Evolutionary conservation across 1,140 invertebrate genomes (phyloP).

Genomic region (Pachypeltis micranthus): DNA sequence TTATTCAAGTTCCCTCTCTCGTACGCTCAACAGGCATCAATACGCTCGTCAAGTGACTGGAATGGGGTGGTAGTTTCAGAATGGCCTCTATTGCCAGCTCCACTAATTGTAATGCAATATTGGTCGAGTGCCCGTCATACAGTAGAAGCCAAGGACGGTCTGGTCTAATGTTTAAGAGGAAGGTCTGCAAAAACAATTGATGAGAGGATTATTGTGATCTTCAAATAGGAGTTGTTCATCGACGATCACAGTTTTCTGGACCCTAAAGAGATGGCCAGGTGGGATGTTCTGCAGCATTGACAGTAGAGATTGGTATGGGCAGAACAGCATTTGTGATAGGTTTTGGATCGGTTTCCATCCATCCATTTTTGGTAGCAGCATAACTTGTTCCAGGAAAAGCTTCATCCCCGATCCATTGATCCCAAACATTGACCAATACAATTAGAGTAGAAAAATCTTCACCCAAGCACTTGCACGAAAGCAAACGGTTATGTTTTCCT

Average conservation of each 20-base stretch:
- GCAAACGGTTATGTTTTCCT: constrained; percentile 26
- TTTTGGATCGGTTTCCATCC: constrained; percentile 33
- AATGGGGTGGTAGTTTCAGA: constrained; percentile 22
- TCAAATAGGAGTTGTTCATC: no score
- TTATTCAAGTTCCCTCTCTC: no score
- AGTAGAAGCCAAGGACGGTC: background rate
- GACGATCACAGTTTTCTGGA: no score
- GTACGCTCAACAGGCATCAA: no score
- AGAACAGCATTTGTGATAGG: no score
- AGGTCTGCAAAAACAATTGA: background rate
- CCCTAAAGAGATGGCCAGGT: no score
- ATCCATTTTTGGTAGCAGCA: constrained; percentile 30
- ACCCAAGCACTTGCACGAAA: constrained; percentile 29
- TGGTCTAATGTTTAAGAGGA: background rate
- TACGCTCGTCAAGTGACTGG: constrained; percentile 21
- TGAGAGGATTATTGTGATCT: no score
- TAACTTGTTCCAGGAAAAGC: constrained; percentile 29
- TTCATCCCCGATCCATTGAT: constrained; percentile 24
- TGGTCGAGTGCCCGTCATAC: background rate
- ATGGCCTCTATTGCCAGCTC: constrained; percentile 13
- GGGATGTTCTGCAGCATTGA: no score
- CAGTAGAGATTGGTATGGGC: no score
- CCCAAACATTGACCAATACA: constrained; percentile 28
- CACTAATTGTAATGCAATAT: background rate
- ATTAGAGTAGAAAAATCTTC: constrained; percentile 29